Conservation (phyloP, 2,797 vertebrate species). For the Octomys mimax region DNA sequence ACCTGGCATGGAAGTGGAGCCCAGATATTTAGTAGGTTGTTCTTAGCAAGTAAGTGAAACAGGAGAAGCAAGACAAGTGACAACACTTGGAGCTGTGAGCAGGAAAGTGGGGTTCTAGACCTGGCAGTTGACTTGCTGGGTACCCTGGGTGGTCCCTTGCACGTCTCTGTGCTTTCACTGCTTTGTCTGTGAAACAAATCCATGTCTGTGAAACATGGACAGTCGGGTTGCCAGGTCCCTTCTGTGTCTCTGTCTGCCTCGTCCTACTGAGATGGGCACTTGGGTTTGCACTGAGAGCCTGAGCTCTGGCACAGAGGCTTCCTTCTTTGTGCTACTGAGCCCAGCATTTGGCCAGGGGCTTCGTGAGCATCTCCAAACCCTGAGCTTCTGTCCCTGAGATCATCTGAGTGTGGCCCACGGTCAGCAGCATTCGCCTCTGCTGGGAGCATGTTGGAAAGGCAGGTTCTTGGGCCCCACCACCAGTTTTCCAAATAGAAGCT, state of each 20-base stretch:
- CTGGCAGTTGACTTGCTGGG: not conserved
- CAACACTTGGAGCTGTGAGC: not conserved
- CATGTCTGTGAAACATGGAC: not conserved
- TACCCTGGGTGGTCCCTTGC: not conserved
- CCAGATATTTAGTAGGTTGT: not conserved
- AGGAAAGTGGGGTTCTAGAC: not conserved
- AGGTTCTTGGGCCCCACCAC: not conserved
- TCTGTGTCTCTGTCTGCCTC: not conserved
- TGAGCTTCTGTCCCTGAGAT: not conserved
- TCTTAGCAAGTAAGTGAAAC: not conserved
- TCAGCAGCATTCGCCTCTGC: not conserved
- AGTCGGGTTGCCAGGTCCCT: not conserved
- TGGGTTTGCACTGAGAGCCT: not conserved
- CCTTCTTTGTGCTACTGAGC: not conserved
- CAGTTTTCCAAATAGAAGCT: not conserved
- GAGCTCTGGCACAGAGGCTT: not conserved
- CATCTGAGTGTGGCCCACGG: not conserved
- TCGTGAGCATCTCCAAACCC: not conserved
- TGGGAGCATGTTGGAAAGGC: not conserved
- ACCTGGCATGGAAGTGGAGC: not conserved
- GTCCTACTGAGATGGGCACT: not conserved
- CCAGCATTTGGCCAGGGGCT: not conserved
- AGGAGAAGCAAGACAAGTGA: not conserved
- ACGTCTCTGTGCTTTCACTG: not conserved
- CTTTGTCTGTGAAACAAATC: not conserved